Conservation (phyloP, 2,888 invertebrate genomes). For the Papilio protenor region DNA sequence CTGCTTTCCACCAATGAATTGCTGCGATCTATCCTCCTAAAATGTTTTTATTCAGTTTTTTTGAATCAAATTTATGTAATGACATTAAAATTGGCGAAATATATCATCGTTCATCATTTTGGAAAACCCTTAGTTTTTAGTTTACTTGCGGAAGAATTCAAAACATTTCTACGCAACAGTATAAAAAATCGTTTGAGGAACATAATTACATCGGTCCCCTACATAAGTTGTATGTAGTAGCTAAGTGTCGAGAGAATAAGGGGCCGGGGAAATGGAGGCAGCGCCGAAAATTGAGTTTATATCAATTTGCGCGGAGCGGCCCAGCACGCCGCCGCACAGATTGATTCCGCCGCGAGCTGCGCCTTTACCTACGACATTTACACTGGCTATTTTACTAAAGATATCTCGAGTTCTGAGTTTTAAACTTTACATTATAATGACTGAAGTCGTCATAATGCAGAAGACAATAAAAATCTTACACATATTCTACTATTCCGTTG, state of each 20-base stretch:
- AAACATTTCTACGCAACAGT: neutral
- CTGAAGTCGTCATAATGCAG: neutral
- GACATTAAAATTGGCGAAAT: neutral
- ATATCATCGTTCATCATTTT: neutral
- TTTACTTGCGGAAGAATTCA: neutral
- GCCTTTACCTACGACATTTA: slow-evolving; percentile 41
- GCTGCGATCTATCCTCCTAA: slow-evolving; percentile 81
- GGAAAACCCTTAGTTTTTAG: neutral
- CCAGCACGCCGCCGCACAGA: slow-evolving; percentile 51
- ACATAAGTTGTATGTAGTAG: slow-evolving; percentile 19
- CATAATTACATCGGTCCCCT: slow-evolving; percentile 29
- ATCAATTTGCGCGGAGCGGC: slow-evolving; percentile 60
- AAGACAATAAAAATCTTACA: no score
- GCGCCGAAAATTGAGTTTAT: slow-evolving; percentile 65
- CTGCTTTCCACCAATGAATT: slow-evolving; percentile 80
- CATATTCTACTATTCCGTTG: neutral
- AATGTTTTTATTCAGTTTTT: slow-evolving; percentile 32
- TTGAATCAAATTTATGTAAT: neutral
- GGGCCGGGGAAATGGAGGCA: slow-evolving; percentile 25
- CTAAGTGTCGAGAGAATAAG: slow-evolving; percentile 33
- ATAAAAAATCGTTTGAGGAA: slow-evolving; percentile 8
- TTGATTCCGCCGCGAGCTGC: slow-evolving; percentile 54
- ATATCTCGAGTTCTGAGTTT: slow-evolving; percentile 16
- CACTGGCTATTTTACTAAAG: slow-evolving; percentile 26
- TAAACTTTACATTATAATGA: neutral